These are phyloP conservation scores for Tringa solitaria DNA, from an alignment of 2,113 vertebrate genomes.

Conservation along the genomic window DNA sequence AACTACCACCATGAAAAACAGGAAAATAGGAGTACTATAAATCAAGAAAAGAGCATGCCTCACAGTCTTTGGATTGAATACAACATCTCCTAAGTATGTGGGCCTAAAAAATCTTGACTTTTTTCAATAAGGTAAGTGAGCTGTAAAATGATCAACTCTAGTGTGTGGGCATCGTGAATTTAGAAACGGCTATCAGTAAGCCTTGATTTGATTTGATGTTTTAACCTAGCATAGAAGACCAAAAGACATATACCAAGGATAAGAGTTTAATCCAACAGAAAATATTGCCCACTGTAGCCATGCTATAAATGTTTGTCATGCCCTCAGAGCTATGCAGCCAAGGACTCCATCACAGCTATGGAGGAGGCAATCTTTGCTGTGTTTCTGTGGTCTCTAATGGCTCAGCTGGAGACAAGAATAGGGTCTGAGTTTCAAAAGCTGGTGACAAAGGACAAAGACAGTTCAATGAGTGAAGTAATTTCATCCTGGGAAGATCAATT, in stretches of 20 bases:
- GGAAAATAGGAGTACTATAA: not conserved
- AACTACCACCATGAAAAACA: not conserved
- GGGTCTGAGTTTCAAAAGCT: not conserved
- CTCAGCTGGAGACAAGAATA: not conserved
- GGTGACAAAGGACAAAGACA: not conserved
- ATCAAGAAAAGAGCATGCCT: not conserved
- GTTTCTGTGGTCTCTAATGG: not conserved
- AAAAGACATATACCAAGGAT: not conserved
- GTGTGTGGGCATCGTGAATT: not conserved
- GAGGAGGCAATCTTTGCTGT: not conserved
- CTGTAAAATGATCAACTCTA: not conserved
- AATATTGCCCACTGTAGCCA: not conserved
- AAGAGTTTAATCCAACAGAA: not conserved
- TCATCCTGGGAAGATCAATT: not conserved
- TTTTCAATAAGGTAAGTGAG: not conserved
- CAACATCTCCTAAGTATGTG: not conserved
- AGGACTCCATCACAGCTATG: not conserved
- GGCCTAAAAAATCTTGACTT: not conserved
- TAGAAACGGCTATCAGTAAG: not conserved
- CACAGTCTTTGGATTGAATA: not conserved
- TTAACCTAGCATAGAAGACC: not conserved
- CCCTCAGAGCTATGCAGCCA: not conserved
- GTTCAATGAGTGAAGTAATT: not conserved
- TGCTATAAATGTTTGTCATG: not conserved
- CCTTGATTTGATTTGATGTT: not conserved